These are phyloP conservation scores for Ameiurus melas DNA, from an alignment of 2,113 vertebrate genomes.

Conservation along the genomic window DNA sequence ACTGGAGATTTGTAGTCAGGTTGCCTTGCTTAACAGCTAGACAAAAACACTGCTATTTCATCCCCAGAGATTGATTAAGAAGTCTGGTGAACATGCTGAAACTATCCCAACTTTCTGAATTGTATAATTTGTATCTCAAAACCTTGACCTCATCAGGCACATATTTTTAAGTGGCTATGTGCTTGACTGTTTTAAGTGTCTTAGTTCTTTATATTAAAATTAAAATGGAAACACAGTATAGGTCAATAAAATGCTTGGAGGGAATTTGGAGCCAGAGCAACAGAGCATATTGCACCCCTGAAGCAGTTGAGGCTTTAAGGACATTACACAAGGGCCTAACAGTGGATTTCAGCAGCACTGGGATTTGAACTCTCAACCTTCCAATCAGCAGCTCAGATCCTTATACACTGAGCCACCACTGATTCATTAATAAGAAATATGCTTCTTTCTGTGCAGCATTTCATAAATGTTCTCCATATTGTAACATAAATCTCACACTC, in stretches of 20 bases:
- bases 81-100: constrained; percentile 31
- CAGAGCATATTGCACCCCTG: not conserved
- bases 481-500: not conserved
- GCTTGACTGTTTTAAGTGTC: not conserved
- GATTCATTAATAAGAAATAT: not conserved
- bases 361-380: constrained; percentile 10
- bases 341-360: not conserved
- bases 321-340: not conserved
- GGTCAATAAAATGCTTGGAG: too few relatives aligned
- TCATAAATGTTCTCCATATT: not conserved
- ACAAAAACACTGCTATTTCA: constrained; percentile 47
- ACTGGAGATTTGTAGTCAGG: constrained; percentile 28
- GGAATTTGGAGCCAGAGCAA: not conserved
- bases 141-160: constrained; percentile 6
- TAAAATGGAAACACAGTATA: not conserved
- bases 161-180: constrained; percentile 22
- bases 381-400: not conserved
- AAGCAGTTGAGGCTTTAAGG: not conserved
- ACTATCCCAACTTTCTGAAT: constrained; percentile 15
- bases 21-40: constrained; percentile 46
- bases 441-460: not conserved
- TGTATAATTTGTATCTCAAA: constrained; percentile 3
- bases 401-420: not conserved
- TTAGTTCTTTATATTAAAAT: not conserved
- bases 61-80: constrained; percentile 43